Base-by-base conservation (phyloP, 2,888 invertebrate genomes). In the Eupithecia abbreviata region DNA sequence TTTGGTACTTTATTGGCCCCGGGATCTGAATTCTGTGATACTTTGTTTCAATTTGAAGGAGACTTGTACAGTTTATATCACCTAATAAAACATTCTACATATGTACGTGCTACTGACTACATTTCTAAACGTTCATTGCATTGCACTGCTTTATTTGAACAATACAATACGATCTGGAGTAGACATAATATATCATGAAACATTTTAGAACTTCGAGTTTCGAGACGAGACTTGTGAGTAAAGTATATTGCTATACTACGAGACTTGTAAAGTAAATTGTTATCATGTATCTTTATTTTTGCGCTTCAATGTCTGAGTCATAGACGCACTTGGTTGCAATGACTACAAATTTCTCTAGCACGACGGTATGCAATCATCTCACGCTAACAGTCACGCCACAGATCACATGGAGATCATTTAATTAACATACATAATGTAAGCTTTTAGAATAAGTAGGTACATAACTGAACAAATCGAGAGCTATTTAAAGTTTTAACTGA, bases 381-480 rank as follows among this genome's bases (percentile, higher is more conserved):
- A 89, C 87, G 89, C 89, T 86, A 88, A 82, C 84, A 84, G 87
- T 88, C 88, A 88, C 88, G 88, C 86, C 84, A 86, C 86, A 83
- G 82, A 82, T 85, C 82, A 84, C 82, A 86, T 86, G 84, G 86
- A 88, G 87, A 67, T 75, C 66, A 74, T 74, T 51, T 70, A 9
- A 75, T 78, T 72, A 72, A 45, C 62, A 66, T 72, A 55, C 47
- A 76, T 71, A 76, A 74, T 74, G 76, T 74, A 76, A 72, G 71
- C 66, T 74, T 72, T 74, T 74, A 74, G 70, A 78, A 78, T 70
- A 30, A 30, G 30, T 30, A 30, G 30, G 30, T 30, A 71, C 62
- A 69, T 67, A 58, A 77, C 45, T 65, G 41, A 69, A 77, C 75
- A 75, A 72, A 73, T 74, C 70, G 69, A 75, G 75, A 77, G 67